These are phyloP conservation scores for Cylindroiulus punctatus DNA, from an alignment of 2,888 invertebrate species.

Conservation along the genomic window DNA sequence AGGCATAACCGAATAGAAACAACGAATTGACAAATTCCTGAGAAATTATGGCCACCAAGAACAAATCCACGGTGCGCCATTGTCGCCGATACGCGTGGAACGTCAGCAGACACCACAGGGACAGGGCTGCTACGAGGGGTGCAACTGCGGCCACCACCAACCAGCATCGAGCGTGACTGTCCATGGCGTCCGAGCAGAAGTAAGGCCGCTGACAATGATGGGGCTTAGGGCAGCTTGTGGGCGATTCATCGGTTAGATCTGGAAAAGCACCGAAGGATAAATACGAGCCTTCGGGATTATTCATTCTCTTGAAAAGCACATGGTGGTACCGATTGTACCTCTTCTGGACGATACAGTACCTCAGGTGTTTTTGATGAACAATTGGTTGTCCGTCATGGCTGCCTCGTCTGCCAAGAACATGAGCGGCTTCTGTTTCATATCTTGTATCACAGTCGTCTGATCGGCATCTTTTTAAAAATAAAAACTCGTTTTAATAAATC, in stretches of 20 bases:
- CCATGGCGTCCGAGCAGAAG: conserved; percentile 47
- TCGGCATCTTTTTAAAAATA: conserved; percentile 14
- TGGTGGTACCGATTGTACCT: background rate
- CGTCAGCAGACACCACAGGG: conserved; percentile 65
- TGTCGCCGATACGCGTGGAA: conserved; percentile 69
- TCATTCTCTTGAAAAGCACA: background rate
- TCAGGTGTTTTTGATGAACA: background rate
- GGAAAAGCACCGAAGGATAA: background rate
- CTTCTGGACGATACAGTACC: background rate
- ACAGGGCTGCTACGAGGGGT: conserved; percentile 62
- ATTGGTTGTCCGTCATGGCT: background rate
- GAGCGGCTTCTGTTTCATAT: conserved; percentile 10
- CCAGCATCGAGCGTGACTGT: conserved; percentile 60
- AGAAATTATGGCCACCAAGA: conserved; percentile 68
- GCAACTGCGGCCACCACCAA: conserved; percentile 62
- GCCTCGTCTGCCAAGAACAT: background rate
- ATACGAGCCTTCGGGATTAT: background rate
- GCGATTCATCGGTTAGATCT: background rate
- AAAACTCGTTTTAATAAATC: conserved; percentile 38
- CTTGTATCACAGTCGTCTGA: conserved; percentile 7
- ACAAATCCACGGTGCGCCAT: conserved; percentile 70
- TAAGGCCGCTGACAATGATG: conserved; percentile 5
- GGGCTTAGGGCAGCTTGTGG: background rate
- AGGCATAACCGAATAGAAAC: conserved; percentile 54
- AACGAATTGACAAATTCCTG: conserved; percentile 61